phyloP scores from a whole-genome alignment of 2,797 vertebrate species.

The Eidolon dupreanum region DNA sequence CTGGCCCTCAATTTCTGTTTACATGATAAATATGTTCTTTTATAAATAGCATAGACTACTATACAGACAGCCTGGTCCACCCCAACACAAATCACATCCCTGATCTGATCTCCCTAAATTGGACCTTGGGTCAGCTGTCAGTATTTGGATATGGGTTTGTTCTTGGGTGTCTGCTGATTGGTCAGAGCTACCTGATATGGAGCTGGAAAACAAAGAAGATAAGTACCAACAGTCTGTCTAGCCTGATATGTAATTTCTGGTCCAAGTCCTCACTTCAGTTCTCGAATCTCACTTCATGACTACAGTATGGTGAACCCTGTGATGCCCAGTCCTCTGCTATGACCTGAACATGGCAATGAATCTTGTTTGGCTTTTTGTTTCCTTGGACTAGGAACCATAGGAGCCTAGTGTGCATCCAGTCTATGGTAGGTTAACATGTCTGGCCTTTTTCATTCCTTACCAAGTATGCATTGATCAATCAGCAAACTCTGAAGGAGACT shows the following conservation, averaged over 20 bases:
- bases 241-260: not conserved
- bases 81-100: not conserved
- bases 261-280: slow-evolving; percentile 7
- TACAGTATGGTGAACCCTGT: not conserved
- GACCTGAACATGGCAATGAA: slow-evolving; percentile 35
- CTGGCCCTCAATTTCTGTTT: not conserved
- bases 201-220: slow-evolving; percentile 62
- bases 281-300: slow-evolving; percentile 9
- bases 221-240: slow-evolving; percentile 38
- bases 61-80: not conserved
- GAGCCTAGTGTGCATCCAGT: slow-evolving; percentile 12
- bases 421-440: slow-evolving; percentile 59
- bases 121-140: slow-evolving; percentile 62
- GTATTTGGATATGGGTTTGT: slow-evolving; percentile 65
- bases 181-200: slow-evolving; percentile 69
- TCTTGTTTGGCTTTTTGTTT: slow-evolving; percentile 31
- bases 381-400: slow-evolving; percentile 48
- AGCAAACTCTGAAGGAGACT: slow-evolving; percentile 73
- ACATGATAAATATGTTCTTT: not conserved
- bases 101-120: slow-evolving; percentile 68
- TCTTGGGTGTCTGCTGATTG: slow-evolving; percentile 70
- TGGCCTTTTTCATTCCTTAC: slow-evolving; percentile 71
- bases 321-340: not conserved
- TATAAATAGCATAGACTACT: not conserved
- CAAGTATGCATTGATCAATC: slow-evolving; percentile 72